Evolutionary conservation across 53 echinoderm and acorn worm species (phyloP).

Genomic region (Crossaster papposus): DNA sequence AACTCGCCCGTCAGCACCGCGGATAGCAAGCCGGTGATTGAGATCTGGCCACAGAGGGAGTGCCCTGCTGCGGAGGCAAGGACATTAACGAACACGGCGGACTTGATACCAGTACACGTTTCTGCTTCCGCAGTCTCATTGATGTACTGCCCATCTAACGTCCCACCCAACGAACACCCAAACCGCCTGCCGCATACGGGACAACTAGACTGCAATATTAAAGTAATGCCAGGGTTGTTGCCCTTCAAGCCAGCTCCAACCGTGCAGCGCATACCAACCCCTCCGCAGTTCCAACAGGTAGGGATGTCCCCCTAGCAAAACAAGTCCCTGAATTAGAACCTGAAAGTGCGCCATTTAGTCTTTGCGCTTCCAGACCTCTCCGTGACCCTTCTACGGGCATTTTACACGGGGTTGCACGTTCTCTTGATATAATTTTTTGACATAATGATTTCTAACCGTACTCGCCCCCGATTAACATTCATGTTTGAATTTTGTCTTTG

Average conservation of each 20-base stretch:
- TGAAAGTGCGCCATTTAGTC: no score
- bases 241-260: conserved; percentile 68
- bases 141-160: conserved; percentile 30
- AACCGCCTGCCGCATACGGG: not conserved
- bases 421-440: no score
- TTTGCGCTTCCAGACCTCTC: no score
- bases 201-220: not conserved
- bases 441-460: no score
- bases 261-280: conserved; percentile 73
- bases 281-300: conserved; percentile 59
- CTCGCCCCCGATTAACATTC: no score
- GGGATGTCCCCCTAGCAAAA: no score
- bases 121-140: not conserved
- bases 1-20: not conserved
- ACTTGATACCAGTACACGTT: not conserved
- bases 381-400: no score
- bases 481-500: no score
- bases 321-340: no score
- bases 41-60: conserved; percentile 46
- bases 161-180: not conserved
- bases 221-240: conserved; percentile 21
- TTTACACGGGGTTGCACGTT: no score
- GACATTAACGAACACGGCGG: not conserved
- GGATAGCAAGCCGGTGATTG: conserved; percentile 32
- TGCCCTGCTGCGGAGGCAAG: not conserved